Base-by-base conservation (phyloP, 92 coral and sea anemone species). In the Virgularia gustaviana region DNA sequence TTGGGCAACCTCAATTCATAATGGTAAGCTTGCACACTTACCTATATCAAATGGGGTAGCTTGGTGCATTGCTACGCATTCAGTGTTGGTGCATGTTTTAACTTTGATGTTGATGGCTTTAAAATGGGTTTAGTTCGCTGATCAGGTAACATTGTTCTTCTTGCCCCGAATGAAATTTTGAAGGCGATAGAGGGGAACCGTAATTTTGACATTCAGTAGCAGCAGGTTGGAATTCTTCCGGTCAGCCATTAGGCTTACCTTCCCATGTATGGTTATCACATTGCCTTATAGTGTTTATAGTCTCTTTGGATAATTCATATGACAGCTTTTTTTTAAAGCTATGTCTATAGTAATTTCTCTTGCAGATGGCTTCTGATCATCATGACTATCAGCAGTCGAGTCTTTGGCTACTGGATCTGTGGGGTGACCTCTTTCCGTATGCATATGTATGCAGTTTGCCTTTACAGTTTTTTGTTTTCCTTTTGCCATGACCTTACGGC, bases 391-490 rank as follows among this genome's bases (percentile, higher is more conserved):
- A n/a, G n/a, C n/a, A n/a, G n/a, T n/a, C n/a, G n/a, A n/a, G n/a
- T n/a, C n/a, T n/a, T n/a, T n/a, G n/a, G n/a, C n/a, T n/a, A n/a
- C n/a, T n/a, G n/a, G n/a, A n/a, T n/a, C n/a, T n/a, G n/a, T n/a
- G n/a, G n/a, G n/a, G n/a, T n/a, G n/a, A n/a, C n/a, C n/a, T n/a
- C n/a, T n/a, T n/a, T 47, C 15, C 55, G 22, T 47, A 15, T 47
- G 55, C 18, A 47, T 15, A 47, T 47, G 65, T 58, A 58, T 58
- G 65, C 33, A 9, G 1, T 19, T 58, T 27, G 37, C 10, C 18
- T 58, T 58, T 8, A 58, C 65, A 11, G 9, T 58, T 24, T 24
- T 24, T 11, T 58, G 65, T 41, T 58, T 58, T 23, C 37, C 65
- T 58, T 58, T 58, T 32, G 65, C 36, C 65, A 29, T 29, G 7